These are phyloP conservation scores for Drosophila ironensis DNA, from an alignment of 1,140 invertebrate genomes.

Conservation along the genomic window DNA sequence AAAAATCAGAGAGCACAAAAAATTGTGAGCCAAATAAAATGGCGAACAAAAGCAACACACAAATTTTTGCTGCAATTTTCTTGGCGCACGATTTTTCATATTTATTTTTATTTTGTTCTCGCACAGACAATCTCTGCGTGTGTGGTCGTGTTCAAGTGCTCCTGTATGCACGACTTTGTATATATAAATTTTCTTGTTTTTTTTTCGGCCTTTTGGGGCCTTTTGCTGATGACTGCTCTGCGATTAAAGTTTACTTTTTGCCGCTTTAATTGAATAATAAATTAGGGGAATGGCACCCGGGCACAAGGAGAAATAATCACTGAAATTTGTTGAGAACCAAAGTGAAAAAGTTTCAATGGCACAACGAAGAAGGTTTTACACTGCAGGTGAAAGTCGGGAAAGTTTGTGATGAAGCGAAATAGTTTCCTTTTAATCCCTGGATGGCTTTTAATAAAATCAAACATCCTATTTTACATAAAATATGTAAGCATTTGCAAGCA, in stretches of 20 bases:
- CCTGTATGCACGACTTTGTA: constrained; percentile 13
- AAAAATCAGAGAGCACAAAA: constrained; percentile 7
- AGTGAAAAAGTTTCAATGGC: constrained; percentile 1
- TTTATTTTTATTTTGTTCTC: constrained; percentile 51
- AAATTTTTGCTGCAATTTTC: constrained; percentile 53
- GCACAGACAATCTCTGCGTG: constrained; percentile 7
- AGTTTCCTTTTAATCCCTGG: no score
- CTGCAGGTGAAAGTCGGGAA: neutral
- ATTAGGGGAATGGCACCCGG: constrained; percentile 66
- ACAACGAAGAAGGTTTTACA: neutral
- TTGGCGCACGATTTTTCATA: constrained; percentile 74
- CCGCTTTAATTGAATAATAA: constrained; percentile 77
- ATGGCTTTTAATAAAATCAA: neutral
- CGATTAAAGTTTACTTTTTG: constrained; percentile 76
- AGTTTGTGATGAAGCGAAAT: neutral
- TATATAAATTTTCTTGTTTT: constrained; percentile 30
- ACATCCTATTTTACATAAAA: no score
- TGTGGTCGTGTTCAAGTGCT: constrained; percentile 7
- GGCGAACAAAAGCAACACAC: constrained; percentile 3
- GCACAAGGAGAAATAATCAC: constrained; percentile 21
- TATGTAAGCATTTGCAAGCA: no score
- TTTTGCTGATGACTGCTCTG: constrained; percentile 59
- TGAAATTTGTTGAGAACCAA: neutral
- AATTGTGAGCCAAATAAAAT: neutral
- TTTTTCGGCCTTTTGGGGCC: constrained; percentile 29